phyloP scores from a whole-genome alignment of 2,797 vertebrate genomes.

The Streptopelia turtur region DNA sequence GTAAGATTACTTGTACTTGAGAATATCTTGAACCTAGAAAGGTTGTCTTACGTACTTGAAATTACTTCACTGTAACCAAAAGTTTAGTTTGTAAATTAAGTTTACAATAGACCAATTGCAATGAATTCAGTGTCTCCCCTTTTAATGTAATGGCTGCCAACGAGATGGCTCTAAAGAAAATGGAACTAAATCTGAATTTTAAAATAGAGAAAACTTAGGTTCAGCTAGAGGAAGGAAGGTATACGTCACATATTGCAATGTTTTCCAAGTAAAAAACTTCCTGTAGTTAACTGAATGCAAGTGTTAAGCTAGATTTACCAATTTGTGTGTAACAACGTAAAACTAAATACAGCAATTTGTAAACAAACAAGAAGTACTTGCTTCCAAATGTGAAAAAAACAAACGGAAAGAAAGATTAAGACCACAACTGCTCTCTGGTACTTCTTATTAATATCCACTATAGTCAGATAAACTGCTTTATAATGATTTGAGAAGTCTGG shows the following conservation, averaged over 20 bases:
- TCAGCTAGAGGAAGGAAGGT: background rate
- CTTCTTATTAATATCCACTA: background rate
- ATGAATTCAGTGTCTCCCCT: background rate
- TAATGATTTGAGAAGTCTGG: background rate
- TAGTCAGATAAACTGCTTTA: background rate
- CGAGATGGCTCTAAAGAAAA: background rate
- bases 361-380: background rate
- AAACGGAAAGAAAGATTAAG: background rate
- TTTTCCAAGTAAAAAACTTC: background rate
- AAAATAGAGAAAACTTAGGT: background rate
- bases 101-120: background rate
- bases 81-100: background rate
- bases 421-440: background rate
- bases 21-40: background rate
- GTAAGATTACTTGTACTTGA: background rate
- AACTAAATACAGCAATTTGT: background rate
- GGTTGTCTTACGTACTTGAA: background rate
- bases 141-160: background rate
- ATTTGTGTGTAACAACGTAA: background rate
- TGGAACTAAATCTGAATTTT: background rate
- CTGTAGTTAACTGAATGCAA: background rate
- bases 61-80: background rate
- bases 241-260: background rate
- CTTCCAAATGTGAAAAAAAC: background rate
- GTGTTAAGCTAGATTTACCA: background rate